Evolutionary conservation across 2,797 vertebrate species (phyloP).

Genomic region (Tangara arthus): DNA sequence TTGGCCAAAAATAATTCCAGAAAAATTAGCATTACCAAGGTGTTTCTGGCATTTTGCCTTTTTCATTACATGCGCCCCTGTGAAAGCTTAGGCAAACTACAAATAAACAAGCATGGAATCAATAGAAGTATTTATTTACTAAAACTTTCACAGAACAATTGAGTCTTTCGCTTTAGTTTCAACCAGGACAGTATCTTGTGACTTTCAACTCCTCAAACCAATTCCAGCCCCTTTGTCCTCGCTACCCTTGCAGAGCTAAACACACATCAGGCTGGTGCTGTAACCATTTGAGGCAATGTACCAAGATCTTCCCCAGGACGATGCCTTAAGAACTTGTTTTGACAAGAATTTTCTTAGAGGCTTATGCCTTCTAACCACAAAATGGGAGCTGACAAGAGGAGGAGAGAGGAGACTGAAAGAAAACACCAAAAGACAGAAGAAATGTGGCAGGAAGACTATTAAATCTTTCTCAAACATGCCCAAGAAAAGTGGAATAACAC

Average conservation of each 20-base stretch:
- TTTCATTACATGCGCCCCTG: constrained; percentile 14
- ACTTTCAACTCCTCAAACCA: background rate
- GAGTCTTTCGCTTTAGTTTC: background rate
- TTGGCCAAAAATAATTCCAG: background rate
- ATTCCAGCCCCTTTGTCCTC: background rate
- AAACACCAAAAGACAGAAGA: background rate
- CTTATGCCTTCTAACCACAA: background rate
- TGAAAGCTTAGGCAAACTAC: background rate
- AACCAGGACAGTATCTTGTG: background rate
- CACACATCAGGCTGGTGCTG: background rate
- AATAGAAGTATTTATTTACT: constrained; percentile 36
- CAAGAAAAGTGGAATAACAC: background rate
- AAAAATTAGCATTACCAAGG: background rate
- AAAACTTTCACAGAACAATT: constrained; percentile 31
- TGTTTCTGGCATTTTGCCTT: constrained; percentile 19
- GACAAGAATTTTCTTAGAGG: background rate
- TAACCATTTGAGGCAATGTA: background rate
- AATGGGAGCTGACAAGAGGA: background rate
- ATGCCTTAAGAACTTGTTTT: background rate
- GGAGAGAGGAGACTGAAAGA: background rate
- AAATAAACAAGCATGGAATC: background rate
- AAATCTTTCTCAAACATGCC: background rate
- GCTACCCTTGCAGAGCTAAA: background rate
- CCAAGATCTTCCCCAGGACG: background rate
- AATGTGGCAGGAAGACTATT: background rate